phyloP scores from a whole-genome alignment of 2,888 invertebrate species.

The Eulithis testata region DNA sequence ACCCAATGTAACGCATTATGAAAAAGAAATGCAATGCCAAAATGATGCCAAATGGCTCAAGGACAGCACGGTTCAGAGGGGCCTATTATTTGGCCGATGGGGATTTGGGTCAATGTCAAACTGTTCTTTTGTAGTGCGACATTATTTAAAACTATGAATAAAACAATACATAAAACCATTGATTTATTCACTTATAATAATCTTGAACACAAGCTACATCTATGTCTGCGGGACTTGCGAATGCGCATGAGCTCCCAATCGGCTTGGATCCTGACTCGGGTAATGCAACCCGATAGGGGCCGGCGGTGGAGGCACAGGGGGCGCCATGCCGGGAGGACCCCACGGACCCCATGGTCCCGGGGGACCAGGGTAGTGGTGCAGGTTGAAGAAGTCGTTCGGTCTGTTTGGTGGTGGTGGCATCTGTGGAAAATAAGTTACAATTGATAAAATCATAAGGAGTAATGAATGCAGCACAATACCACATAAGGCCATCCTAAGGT shows the following conservation, averaged over 20 bases:
- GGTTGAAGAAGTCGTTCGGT: slow-evolving; percentile 86
- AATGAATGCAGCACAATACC: not conserved
- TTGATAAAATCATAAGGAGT: no score
- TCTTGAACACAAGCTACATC: slow-evolving; percentile 8
- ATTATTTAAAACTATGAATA: not conserved
- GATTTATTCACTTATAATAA: slow-evolving; percentile 26
- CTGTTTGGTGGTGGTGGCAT: slow-evolving; percentile 80
- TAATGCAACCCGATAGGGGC: slow-evolving; percentile 91
- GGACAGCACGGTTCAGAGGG: no score
- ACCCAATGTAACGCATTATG: no score
- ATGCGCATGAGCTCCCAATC: slow-evolving; percentile 90
- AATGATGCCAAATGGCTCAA: no score
- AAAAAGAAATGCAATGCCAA: no score
- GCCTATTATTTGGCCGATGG: no score
- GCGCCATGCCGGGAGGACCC: slow-evolving; percentile 48
- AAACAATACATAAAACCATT: slow-evolving; percentile 15
- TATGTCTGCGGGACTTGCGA: slow-evolving; percentile 70
- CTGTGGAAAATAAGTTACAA: slow-evolving; percentile 45
- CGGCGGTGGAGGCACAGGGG: slow-evolving; percentile 66
- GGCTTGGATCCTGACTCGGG: slow-evolving; percentile 98
- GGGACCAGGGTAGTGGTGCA: slow-evolving; percentile 73
- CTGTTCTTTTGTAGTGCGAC: no score
- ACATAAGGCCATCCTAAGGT: no score
- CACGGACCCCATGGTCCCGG: slow-evolving; percentile 57
- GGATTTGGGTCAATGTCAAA: no score